These are phyloP conservation scores for Perodicticus potto DNA, from an alignment of 2,797 vertebrate genomes.

Conservation along the genomic window DNA sequence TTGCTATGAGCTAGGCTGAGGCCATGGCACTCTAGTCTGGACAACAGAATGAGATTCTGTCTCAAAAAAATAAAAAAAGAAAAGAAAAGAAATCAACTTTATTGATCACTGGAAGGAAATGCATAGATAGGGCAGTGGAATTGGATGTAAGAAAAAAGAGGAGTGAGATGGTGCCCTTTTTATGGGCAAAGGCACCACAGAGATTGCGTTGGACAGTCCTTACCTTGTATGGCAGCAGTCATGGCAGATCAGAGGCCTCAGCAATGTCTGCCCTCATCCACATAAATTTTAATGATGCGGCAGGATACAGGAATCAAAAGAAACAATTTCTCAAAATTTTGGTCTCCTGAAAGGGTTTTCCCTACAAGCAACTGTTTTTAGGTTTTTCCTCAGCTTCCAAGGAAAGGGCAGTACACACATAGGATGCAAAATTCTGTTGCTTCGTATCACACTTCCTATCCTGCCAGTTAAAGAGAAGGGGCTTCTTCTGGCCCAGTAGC, in stretches of 20 bases:
- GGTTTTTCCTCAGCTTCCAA: background rate
- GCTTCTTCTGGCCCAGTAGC: background rate
- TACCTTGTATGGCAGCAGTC: background rate
- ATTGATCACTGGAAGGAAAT: conserved; percentile 23
- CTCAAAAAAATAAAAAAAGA: too few relatives aligned
- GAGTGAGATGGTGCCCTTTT: background rate
- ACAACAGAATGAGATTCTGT: too few relatives aligned
- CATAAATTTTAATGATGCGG: background rate
- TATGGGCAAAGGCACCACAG: background rate
- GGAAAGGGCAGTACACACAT: background rate
- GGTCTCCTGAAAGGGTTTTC: conserved; percentile 7
- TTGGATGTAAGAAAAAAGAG: background rate
- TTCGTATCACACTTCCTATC: background rate
- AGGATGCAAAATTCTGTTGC: background rate
- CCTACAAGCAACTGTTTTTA: background rate
- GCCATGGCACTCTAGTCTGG: too few relatives aligned
- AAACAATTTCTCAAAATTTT: conserved; percentile 22
- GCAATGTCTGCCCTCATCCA: background rate
- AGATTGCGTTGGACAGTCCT: too few relatives aligned
- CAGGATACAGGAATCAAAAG: conserved; percentile 20
- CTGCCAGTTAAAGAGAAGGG: background rate
- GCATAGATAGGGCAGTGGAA: background rate
- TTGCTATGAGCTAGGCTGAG: too few relatives aligned
- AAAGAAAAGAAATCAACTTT: conserved; percentile 13
- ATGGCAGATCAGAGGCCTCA: background rate